Evolutionary conservation across 2,113 vertebrate genomes (phyloP).

Genomic region (Hypocryptadius cinnamomeus): DNA sequence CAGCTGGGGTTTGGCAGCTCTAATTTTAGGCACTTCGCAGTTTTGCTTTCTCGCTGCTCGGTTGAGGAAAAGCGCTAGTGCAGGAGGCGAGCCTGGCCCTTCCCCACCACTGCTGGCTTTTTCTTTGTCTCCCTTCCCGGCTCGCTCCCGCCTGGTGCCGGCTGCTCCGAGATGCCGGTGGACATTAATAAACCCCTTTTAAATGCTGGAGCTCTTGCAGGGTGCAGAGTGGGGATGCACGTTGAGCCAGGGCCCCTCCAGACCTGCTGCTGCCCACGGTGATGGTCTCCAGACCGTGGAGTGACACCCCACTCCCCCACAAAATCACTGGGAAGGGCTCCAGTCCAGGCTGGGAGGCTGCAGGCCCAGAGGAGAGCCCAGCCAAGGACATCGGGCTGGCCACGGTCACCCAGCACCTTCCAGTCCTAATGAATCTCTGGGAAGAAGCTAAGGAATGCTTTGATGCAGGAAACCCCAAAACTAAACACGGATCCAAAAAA

Average conservation of each 20-base stretch:
- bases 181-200: background rate
- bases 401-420: background rate
- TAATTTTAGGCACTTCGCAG: slow-evolving; percentile 60
- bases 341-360: background rate
- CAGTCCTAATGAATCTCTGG: background rate
- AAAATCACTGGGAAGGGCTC: background rate
- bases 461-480: background rate
- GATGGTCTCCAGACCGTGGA: background rate
- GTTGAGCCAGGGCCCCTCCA: background rate
- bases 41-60: slow-evolving; percentile 42
- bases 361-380: background rate
- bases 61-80: slow-evolving; percentile 24
- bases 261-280: background rate
- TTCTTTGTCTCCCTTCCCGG: slow-evolving; percentile 25
- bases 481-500: background rate
- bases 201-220: background rate
- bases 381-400: background rate
- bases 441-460: background rate
- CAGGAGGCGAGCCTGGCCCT: slow-evolving; percentile 18
- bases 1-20: slow-evolving; percentile 63
- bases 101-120: background rate
- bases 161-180: background rate
- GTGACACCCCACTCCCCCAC: fast-evolving
- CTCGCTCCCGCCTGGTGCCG: background rate
- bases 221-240: background rate